Percentiles rank a stretch among this genome's conserved stretches.
phyloP scores from a whole-genome alignment of 1,140 invertebrate species.

The Mactra quadrangularis region DNA sequence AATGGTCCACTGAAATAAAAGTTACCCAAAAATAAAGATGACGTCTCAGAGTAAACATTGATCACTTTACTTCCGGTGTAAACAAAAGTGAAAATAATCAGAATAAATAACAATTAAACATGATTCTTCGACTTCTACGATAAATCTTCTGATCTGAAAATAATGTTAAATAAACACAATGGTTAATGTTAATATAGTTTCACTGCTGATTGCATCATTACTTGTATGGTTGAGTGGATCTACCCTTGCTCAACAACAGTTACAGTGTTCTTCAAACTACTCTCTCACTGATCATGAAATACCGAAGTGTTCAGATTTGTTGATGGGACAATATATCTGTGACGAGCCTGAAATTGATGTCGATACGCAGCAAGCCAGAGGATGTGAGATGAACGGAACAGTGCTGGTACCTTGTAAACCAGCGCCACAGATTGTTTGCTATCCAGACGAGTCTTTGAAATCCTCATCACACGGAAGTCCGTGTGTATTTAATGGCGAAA shows the following conservation, averaged over 20 bases:
- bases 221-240: too few species aligned
- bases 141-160: too few species aligned
- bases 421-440: constrained; percentile 92
- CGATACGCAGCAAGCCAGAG: constrained; percentile 93
- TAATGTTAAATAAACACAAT: too few species aligned
- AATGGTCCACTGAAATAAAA: too few species aligned
- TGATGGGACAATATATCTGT: constrained; percentile 87
- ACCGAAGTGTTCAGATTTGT: constrained; percentile 56
- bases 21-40: too few species aligned
- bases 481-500: constrained; percentile 88
- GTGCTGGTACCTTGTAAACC: constrained; percentile 91
- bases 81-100: constrained; percentile 3
- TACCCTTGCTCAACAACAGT: too few species aligned
- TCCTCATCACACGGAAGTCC: constrained; percentile 83
- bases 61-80: constrained; percentile 18
- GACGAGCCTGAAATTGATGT: constrained; percentile 94
- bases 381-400: constrained; percentile 88
- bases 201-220: too few species aligned
- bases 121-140: too few species aligned
- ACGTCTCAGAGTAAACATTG: neutral
- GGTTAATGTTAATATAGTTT: too few species aligned
- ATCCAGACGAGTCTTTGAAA: constrained; percentile 35
- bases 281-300: neutral
- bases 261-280: constrained; percentile 2
- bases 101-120: neutral